A percentile compares a stretch with the other conserved stretches of the same genome.
Evolutionary conservation across 2,888 invertebrate species (phyloP).

Genomic region (Tetragonisca angustula): DNA sequence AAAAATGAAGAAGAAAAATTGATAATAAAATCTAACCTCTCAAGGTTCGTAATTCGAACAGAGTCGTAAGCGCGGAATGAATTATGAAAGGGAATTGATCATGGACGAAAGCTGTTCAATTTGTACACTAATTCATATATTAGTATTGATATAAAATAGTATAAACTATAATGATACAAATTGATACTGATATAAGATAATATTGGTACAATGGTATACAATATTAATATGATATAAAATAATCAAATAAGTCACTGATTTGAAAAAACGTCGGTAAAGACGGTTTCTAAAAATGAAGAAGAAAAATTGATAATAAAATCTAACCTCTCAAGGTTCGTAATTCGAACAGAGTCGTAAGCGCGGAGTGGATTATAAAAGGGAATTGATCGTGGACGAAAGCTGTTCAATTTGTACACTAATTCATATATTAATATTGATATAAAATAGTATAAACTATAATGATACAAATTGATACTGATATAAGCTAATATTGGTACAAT

Average conservation of each 20-base stretch:
- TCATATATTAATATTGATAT: not conserved
- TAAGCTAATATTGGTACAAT: too few relatives aligned
- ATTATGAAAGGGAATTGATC: not conserved
- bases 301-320: not conserved
- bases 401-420: slow-evolving; percentile 49
- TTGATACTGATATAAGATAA: too few relatives aligned
- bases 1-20: not conserved
- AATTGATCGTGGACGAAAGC: slow-evolving; percentile 25
- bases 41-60: not conserved
- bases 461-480: too few relatives aligned
- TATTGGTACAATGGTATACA: too few relatives aligned
- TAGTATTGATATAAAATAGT: too few relatives aligned
- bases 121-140: slow-evolving; percentile 40
- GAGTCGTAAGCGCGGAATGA: not conserved
- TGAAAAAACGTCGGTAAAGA: too few relatives aligned
- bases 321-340: not conserved
- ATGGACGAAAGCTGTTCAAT: slow-evolving; percentile 43
- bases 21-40: not conserved
- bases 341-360: not conserved
- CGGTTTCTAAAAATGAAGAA: too few relatives aligned
- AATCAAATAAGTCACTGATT: too few relatives aligned
- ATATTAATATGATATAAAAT: too few relatives aligned
- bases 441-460: too few relatives aligned
- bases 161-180: too few relatives aligned
- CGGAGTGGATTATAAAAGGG: not conserved